Evolutionary conservation across 2,797 vertebrate genomes (phyloP), one percentile per base, ranked within the genome.

Genomic region (Neosilurus hyrtlii): DNA sequence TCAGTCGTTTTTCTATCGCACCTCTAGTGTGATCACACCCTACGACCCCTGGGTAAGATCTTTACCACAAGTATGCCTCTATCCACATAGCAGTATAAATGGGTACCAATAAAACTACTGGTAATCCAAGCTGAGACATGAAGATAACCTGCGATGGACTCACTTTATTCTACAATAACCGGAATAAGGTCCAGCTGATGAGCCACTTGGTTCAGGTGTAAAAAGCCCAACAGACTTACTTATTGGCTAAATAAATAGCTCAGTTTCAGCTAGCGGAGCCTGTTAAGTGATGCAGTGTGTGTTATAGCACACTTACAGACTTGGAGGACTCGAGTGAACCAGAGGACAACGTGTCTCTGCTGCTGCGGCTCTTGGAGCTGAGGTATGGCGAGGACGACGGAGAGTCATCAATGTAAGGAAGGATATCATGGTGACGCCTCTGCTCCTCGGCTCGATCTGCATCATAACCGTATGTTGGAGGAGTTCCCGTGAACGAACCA

Each of bases 381-480:
- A 99, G 96, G 82, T 97, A 97, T 0, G 98, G 97, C 0, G 98
- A 99, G 62, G 97, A 99, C 0, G 97, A 98, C 0, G 98, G 97
- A 0, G 98, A 99, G 90, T 99, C 97, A 0, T 99, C 97, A 2
- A 98, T 97, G 91, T 96, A 99, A 18, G 97, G 97, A 92, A 99
- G 94, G 87, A 96, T 94, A 61, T 99, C 98, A 82, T 98, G 97
- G 86, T 95, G 94, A 83, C 96, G 91, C 35, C 95, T 91, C 91
- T 97, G 97, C 83, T 99, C 97, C 88, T 99, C 98, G 0, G 95
- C 95, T 0, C 95, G 94, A 89, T 99, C 97, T 0, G 93, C 94
- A 0, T 97, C 96, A 0, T 94, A 98, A 15, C 94, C 89, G 0
- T 96, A 98, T 0, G 94, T 90, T 0, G 96, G 96, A 14, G 96